Evolutionary conservation across 2,888 invertebrate genomes (phyloP), one percentile per base, ranked within the genome.

Genomic region (Amiota communis): DNA sequence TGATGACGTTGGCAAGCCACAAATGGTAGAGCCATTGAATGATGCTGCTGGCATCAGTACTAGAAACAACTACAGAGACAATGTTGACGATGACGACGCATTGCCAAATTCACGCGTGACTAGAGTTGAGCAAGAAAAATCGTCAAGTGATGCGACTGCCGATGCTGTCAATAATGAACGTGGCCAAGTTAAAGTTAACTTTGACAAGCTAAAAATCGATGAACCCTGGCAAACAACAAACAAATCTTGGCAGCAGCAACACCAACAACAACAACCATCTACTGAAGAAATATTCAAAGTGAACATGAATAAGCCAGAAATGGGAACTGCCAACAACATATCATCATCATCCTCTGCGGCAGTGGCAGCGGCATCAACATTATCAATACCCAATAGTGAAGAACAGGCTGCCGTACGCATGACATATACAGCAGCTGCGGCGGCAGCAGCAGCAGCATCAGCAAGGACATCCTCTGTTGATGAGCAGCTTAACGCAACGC

Each of bases 51-150:
- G 68, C 49, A 48, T 20, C 49, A n/a, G 36, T 65, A 46, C 15
- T 20, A 59, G 20, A 15, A 15, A 48, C 48, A 65, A 70, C 69
- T 13, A 59, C 51, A 8, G 61, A 15, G 1, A 59, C 36, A 17
- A 48, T 64, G 51, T 46, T 11, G 56, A 53, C 64, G 48, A 69
- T 47, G 68, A 72, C 63, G 49, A 51, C 23, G 82, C 71, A 49
- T 83, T 81, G 80, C 79, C 82, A 82, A 81, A 81, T 80, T 79
- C 81, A 80, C 83, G 84, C 80, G 81, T 83, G 86, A 79, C 80
- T 78, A 83, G 78, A 85, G 83, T 75, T 74, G 86, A 83, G 80
- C 75, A 83, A 83, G 86, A 84, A 84, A 86, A 80, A 86, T 84
- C 77, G 77, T 77, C 85, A 80, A 84, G 74, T 83, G 76, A 76